Evolutionary conservation across 2,797 vertebrate species (phyloP), one percentile per base, ranked within the genome.

Genomic region (Tamandua tetradactyla): DNA sequence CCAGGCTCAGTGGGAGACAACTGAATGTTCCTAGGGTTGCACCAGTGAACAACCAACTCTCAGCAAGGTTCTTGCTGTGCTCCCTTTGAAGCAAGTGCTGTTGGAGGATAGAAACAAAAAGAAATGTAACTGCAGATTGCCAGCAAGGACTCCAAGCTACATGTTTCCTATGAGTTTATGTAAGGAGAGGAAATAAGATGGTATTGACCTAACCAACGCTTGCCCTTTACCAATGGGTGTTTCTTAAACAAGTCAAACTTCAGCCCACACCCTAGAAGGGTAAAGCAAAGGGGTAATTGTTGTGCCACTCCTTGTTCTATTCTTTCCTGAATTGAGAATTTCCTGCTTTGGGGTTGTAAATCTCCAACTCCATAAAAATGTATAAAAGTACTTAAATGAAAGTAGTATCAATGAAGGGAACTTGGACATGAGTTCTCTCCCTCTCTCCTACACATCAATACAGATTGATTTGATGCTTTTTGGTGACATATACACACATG

Each of bases 131-230:
- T 76, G 59, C 57, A 74, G 64, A 49, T 75, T 32, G 42, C 0
- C 20, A 81, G 69, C 42, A 59, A 86, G 42, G 5, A 37, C 42
- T 80, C 59, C 78, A 55, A 71, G 79, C 68, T 4, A 12, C 91
- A 32, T 44, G 86, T 93, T 79, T 91, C 69, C 71, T 89, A 83
- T 91, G 91, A 96, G 82, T 96, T 96, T 96, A 92, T 81, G 27
- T 89, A 94, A 96, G 89, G 82, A 96, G 35, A 94, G 96, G 92
- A 96, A 93, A 88, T 86, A 78, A 89, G 90, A 87, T 68, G 52
- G 42, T 55, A 25, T 80, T 93, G 83, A 68, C 23, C 37, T 61
- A 83, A 23, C 52, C 69, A 90, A n/a, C n/a, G 37, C 25, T 52
- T 88, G 82, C 25, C 83, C 87, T 97, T 94, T 90, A 61, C 74